These are phyloP conservation scores for Cettia cetti DNA, from an alignment of 2,113 vertebrate genomes.

Conservation along the genomic window DNA sequence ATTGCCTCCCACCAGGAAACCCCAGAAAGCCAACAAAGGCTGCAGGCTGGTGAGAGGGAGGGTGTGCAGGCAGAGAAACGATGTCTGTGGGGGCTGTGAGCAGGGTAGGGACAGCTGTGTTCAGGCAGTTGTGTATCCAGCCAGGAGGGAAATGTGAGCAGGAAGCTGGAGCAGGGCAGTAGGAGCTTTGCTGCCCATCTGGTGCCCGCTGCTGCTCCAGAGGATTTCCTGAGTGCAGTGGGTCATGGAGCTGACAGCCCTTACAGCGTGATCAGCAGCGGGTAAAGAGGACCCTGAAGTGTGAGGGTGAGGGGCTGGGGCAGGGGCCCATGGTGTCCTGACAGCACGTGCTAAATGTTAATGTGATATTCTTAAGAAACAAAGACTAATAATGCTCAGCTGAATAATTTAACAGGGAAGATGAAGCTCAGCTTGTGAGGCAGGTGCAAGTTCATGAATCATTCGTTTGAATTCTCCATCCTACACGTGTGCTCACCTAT, in stretches of 20 bases:
- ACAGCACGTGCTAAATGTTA: neutral
- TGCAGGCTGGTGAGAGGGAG: neutral
- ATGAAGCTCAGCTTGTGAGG: neutral
- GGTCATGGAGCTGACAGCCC: neutral
- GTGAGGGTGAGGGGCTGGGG: neutral
- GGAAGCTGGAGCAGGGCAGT: neutral
- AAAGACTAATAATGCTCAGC: neutral
- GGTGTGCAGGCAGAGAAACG: neutral
- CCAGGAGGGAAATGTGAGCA: neutral
- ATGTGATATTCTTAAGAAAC: neutral
- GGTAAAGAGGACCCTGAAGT: neutral
- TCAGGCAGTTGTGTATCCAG: neutral
- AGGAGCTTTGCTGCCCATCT: neutral
- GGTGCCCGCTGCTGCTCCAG: neutral
- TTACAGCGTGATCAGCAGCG: neutral
- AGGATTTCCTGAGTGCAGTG: neutral
- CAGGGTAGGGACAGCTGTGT: neutral
- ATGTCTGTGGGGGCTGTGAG: neutral
- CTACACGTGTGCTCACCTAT: neutral
- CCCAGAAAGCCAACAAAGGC: neutral
- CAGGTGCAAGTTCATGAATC: neutral
- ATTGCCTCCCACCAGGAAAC: neutral
- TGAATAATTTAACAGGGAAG: conserved; percentile 12
- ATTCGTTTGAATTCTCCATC: neutral
- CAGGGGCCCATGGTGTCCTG: neutral